Evolutionary conservation across 2,797 vertebrate genomes (phyloP).

Genomic region (Microctenopoma steveboyesi): DNA sequence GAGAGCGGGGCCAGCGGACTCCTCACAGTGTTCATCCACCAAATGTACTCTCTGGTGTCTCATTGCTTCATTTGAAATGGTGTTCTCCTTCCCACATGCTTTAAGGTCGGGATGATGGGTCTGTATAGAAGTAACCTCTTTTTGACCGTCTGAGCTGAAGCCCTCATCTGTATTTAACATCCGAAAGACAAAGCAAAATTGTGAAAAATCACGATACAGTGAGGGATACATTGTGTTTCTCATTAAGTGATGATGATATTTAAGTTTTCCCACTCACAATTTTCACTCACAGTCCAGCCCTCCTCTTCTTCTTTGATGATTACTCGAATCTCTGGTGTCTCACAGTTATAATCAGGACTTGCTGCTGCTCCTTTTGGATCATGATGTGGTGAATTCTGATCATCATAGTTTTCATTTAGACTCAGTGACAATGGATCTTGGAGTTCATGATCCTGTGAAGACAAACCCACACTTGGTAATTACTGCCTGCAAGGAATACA

Average conservation of each 20-base stretch:
- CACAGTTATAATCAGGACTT: slow-evolving; percentile 42
- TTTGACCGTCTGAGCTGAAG: slow-evolving; percentile 30
- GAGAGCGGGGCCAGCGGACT: slow-evolving; percentile 1
- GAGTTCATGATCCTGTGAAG: slow-evolving; percentile 60
- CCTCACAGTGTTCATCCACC: slow-evolving; percentile 37
- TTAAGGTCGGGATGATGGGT: slow-evolving; percentile 17
- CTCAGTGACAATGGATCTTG: slow-evolving; percentile 60
- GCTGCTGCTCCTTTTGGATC: slow-evolving; percentile 28
- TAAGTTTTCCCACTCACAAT: slow-evolving; percentile 59
- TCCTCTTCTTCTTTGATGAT: slow-evolving; percentile 74
- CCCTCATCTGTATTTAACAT: slow-evolving; percentile 53
- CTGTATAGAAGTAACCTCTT: slow-evolving; percentile 18
- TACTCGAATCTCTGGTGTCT: slow-evolving; percentile 62
- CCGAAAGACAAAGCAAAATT: slow-evolving; percentile 7
- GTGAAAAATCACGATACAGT: not conserved
- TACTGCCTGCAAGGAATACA: not conserved
- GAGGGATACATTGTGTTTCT: too few relatives aligned
- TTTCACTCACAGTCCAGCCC: slow-evolving; percentile 69
- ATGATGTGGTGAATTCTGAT: slow-evolving; percentile 31
- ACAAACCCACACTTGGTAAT: not conserved
- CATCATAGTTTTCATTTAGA: slow-evolving; percentile 51
- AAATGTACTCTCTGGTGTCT: slow-evolving; percentile 10
- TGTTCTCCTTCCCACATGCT: slow-evolving; percentile 28
- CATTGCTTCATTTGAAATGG: slow-evolving; percentile 12
- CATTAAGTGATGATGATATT: slow-evolving; percentile 21